Evolutionary conservation across 2,888 invertebrate genomes (phyloP).

Genomic region (Tuta absoluta): DNA sequence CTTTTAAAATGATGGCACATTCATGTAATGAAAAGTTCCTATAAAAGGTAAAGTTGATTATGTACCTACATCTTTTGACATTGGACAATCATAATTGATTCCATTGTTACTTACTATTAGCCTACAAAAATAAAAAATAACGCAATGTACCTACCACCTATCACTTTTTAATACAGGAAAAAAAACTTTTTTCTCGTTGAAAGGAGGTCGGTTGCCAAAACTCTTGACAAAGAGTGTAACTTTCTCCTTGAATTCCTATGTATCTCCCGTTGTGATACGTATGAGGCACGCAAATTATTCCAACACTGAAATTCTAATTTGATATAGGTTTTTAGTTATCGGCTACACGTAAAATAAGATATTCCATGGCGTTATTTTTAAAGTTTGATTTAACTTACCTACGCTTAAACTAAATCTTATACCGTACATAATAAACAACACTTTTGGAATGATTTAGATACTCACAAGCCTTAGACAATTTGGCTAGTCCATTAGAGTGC

Average conservation of each 20-base stretch:
- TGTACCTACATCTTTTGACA: conserved; percentile 10
- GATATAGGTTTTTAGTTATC: too few species aligned
- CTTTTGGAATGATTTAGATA: conserved; percentile 69
- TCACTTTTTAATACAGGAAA: not conserved
- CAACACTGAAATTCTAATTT: too few species aligned
- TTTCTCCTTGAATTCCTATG: too few species aligned
- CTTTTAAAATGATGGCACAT: conserved; percentile 10
- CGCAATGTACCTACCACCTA: not conserved
- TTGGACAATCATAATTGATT: conserved; percentile 14
- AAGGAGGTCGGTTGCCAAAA: too few species aligned
- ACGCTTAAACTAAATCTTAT: conserved; percentile 4
- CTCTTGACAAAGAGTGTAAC: too few species aligned
- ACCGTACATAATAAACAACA: conserved; percentile 41
- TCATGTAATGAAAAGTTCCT: not conserved
- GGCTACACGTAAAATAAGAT: not conserved
- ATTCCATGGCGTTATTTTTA: not conserved
- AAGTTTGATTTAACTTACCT: not conserved
- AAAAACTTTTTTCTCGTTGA: too few species aligned
- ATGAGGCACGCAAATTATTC: too few species aligned
- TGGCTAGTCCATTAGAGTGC: not conserved
- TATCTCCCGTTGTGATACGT: too few species aligned
- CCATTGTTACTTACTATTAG: not conserved
- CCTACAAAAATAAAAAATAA: not conserved
- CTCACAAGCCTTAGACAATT: conserved; percentile 70
- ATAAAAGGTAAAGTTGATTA: conserved; percentile 4